phyloP scores from a whole-genome alignment of 2,113 vertebrate species.

The Hippocampus guttulatus region DNA sequence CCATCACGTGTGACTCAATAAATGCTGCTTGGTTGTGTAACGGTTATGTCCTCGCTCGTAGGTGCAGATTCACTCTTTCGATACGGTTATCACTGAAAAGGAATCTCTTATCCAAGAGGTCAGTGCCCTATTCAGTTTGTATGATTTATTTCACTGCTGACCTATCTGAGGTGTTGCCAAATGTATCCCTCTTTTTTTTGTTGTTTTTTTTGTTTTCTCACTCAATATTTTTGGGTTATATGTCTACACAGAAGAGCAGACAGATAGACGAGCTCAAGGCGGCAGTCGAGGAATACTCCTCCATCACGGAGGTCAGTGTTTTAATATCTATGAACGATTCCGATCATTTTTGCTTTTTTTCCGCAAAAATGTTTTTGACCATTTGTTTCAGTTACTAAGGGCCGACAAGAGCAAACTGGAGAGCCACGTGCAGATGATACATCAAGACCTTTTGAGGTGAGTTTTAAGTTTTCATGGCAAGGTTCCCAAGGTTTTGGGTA shows the following conservation, averaged over 20 bases:
- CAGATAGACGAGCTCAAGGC: constrained; percentile 79
- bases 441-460: constrained; percentile 80
- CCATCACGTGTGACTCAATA: background rate
- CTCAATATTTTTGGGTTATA: background rate
- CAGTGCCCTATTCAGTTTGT: constrained; percentile 10
- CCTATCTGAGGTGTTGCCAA: background rate
- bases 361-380: background rate
- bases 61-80: constrained; percentile 76
- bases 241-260: constrained; percentile 72
- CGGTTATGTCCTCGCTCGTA: constrained; percentile 37
- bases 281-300: constrained; percentile 76
- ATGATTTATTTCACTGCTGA: background rate
- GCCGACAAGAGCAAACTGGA: constrained; percentile 80
- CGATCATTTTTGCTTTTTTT: background rate
- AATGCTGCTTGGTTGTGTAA: background rate
- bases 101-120: constrained; percentile 78
- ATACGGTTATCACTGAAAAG: constrained; percentile 70
- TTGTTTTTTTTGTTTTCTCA: too few species aligned
- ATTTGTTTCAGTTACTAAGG: constrained; percentile 64
- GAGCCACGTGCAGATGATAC: constrained; percentile 76
- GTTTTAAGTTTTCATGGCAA: constrained; percentile 31
- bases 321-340: background rate
- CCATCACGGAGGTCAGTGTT: constrained; percentile 78
- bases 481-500: too few species aligned
- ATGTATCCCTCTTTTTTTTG: background rate